phyloP scores from a whole-genome alignment of 2,113 vertebrate species.

The Eupsittula cactorum region DNA sequence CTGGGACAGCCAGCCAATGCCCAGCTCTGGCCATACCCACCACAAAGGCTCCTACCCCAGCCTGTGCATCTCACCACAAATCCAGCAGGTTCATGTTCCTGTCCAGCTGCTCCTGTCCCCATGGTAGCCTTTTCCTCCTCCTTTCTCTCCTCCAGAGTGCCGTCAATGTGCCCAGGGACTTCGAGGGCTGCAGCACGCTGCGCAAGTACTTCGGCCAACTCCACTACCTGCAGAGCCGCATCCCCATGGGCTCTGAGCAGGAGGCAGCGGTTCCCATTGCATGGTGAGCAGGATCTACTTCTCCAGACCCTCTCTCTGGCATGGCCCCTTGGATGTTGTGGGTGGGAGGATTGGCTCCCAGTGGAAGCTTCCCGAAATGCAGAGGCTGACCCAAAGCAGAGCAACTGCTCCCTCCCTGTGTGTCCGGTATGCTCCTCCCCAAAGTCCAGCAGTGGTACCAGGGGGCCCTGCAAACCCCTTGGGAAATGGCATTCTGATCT shows the following conservation, averaged over 20 bases:
- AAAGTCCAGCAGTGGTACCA: no score
- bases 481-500: not conserved
- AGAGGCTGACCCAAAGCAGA: not conserved
- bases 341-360: not conserved
- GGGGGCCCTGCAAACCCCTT: not conserved
- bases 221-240: constrained; percentile 95
- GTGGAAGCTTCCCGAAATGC: accelerated
- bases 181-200: constrained; percentile 95
- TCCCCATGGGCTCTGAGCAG: constrained; percentile 89
- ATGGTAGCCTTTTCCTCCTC: not conserved
- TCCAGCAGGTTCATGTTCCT: not conserved
- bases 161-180: constrained; percentile 91
- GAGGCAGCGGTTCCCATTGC: constrained; percentile 89
- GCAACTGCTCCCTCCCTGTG: not conserved
- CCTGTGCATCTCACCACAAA: not conserved
- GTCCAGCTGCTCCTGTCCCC: not conserved
- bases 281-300: constrained; percentile 77
- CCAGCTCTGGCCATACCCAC: not conserved
- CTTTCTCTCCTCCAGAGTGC: constrained; percentile 68
- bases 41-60: not conserved
- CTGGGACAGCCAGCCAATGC: accelerated
- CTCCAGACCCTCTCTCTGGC: accelerated
- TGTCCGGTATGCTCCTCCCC: accelerated
- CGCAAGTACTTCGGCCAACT: constrained; percentile 96
- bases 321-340: accelerated